Percentiles rank a stretch among this genome's conserved stretches.
Evolutionary conservation across 2,888 invertebrate species (phyloP).

Genomic region (Seira ritae): DNA sequence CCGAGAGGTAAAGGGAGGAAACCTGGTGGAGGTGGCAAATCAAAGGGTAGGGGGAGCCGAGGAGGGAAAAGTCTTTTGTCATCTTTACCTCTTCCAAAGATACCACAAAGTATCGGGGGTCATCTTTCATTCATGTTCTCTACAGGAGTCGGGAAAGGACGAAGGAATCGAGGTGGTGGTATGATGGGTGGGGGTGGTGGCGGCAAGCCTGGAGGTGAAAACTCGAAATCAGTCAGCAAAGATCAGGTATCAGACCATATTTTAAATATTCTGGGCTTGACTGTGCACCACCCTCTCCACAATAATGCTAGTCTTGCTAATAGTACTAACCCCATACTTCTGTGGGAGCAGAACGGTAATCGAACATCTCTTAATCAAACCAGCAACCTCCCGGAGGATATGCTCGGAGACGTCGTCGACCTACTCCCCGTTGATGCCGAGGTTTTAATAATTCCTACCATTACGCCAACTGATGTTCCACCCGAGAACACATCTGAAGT

Average conservation of each 20-base stretch:
- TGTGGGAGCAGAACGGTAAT: slow-evolving; percentile 39
- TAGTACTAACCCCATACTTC: slow-evolving; percentile 26
- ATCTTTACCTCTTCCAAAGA: slow-evolving; percentile 16
- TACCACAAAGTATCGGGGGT: slow-evolving; percentile 34
- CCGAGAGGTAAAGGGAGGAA: slow-evolving; percentile 4
- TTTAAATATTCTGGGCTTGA: slow-evolving; percentile 51
- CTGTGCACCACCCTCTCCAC: slow-evolving; percentile 34
- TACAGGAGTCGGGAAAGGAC: slow-evolving; percentile 25
- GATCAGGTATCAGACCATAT: slow-evolving; percentile 53
- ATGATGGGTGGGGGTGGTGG: slow-evolving; percentile 6
- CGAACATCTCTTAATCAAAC: slow-evolving; percentile 32
- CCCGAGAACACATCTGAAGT: too few species aligned
- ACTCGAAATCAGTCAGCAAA: slow-evolving; percentile 15
- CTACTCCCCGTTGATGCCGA: slow-evolving; percentile 5
- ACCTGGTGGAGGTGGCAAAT: neutral
- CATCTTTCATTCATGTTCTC: slow-evolving; percentile 42
- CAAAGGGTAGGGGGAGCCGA: slow-evolving; percentile 4
- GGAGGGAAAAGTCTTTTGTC: slow-evolving; percentile 23
- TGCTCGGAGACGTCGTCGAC: slow-evolving; percentile 9
- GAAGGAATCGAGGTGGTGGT: slow-evolving; percentile 14
- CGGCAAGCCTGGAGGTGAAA: slow-evolving; percentile 8
- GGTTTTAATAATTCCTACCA: too few species aligned
- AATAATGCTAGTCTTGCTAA: neutral
- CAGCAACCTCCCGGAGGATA: slow-evolving; percentile 27
- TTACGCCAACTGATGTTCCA: too few species aligned